A percentile compares a stretch with the other conserved stretches of the same genome.
These are phyloP conservation scores for Sphaerophoria taeniata DNA, from an alignment of 2,888 invertebrate species.

Conservation along the genomic window DNA sequence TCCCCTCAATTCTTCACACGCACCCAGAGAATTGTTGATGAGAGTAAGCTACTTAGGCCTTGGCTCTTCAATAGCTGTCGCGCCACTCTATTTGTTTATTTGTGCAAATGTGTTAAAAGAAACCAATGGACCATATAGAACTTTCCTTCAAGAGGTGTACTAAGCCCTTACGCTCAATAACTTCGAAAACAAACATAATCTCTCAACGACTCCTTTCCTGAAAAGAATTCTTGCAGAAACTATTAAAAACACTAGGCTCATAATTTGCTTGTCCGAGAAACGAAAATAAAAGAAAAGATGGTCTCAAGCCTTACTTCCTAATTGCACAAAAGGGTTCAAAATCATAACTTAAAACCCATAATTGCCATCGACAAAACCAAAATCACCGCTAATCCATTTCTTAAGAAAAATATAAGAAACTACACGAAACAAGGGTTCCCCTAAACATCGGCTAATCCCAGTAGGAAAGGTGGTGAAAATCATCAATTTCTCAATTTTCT, in stretches of 20 bases:
- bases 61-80: too few species aligned
- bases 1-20: too few species aligned
- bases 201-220: too few species aligned
- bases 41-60: too few species aligned
- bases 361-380: slow-evolving; percentile 9
- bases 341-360: slow-evolving; percentile 4
- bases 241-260: neutral
- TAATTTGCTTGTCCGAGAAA: neutral
- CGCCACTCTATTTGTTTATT: too few species aligned
- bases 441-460: slow-evolving; percentile 4
- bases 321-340: neutral
- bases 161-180: too few species aligned
- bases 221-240: too few species aligned
- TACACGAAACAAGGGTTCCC: neutral
- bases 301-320: neutral
- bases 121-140: too few species aligned
- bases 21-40: too few species aligned
- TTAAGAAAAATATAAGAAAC: neutral
- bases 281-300: neutral
- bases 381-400: slow-evolving; percentile 20
- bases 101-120: too few species aligned
- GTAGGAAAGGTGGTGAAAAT: neutral
- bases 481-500: slow-evolving; percentile 24
- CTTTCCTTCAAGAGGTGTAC: too few species aligned
- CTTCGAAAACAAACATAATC: too few species aligned